phyloP scores from a whole-genome alignment of 2,797 vertebrate species.

The Alca torda region DNA sequence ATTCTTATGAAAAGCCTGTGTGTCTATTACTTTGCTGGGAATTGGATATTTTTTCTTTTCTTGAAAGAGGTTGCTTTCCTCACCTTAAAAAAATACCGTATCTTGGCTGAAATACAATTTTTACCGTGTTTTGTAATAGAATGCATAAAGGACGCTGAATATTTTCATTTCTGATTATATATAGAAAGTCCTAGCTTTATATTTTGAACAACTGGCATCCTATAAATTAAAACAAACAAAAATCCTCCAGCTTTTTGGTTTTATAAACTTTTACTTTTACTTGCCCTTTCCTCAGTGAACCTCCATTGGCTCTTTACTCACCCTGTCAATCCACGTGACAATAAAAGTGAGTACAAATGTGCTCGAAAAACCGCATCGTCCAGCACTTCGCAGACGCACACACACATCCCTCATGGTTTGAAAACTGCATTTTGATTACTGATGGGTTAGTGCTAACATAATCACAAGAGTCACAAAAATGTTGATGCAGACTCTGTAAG shows the following conservation, averaged over 20 bases:
- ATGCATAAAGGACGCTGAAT: neutral
- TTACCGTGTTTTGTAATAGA: neutral
- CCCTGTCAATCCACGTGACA: rapidly evolving
- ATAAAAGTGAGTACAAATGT: neutral
- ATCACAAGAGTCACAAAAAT: neutral
- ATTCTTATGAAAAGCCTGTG: neutral
- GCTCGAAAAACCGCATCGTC: neutral
- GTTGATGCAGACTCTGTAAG: neutral
- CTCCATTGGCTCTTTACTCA: neutral
- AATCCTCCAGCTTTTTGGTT: neutral
- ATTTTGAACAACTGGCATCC: neutral
- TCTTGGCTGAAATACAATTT: neutral
- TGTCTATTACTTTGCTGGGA: neutral
- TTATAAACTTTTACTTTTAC: neutral
- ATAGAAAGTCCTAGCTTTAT: neutral
- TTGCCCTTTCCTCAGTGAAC: neutral
- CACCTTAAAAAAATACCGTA: neutral
- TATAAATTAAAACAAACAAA: neutral
- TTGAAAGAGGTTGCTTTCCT: neutral
- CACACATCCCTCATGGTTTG: neutral
- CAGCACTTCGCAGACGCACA: neutral
- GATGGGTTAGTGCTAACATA: neutral
- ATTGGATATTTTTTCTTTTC: neutral
- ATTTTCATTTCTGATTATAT: neutral
- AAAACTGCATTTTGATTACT: neutral